These are phyloP conservation scores for Sceloporus tristichus DNA, from an alignment of 2,113 vertebrate species.

Conservation along the genomic window DNA sequence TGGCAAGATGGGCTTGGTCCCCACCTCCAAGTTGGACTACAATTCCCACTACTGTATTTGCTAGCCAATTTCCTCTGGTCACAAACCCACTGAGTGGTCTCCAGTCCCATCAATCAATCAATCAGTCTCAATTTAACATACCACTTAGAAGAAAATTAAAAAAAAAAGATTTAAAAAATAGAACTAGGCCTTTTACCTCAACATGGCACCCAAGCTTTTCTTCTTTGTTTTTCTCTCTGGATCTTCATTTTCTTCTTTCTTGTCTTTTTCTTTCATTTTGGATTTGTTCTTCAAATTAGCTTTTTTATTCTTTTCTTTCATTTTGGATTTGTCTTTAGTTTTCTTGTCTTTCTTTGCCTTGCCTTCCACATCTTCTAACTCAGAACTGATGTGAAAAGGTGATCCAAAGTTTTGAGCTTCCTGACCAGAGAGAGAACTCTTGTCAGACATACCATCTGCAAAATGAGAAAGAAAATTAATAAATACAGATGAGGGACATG, in stretches of 20 bases:
- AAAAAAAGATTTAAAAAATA: neutral
- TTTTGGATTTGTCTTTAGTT: conserved; percentile 87
- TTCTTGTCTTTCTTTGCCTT: conserved; percentile 87
- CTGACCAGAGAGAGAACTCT: conserved; percentile 87
- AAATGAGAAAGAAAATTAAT: conserved; percentile 61
- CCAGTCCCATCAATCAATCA: neutral
- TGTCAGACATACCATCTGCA: conserved; percentile 89
- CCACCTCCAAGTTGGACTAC: neutral
- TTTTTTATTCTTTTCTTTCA: conserved; percentile 83
- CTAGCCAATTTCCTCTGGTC: neutral
- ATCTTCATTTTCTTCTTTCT: conserved; percentile 87
- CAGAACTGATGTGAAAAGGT: conserved; percentile 74
- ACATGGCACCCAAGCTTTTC: conserved; percentile 89
- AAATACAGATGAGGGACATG: neutral
- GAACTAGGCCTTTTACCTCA: conserved; percentile 82
- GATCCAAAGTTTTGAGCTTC: conserved; percentile 87
- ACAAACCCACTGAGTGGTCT: neutral
- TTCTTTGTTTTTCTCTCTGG: conserved; percentile 91
- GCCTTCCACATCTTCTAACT: conserved; percentile 76
- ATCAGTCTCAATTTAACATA: neutral
- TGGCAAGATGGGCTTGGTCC: neutral
- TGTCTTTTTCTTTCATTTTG: conserved; percentile 91
- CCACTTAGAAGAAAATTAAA: neutral
- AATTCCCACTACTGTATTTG: neutral
- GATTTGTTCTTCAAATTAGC: conserved; percentile 69